phyloP scores from a whole-genome alignment of 2,888 invertebrate genomes.

The Hermaeophaga mercurialis region DNA sequence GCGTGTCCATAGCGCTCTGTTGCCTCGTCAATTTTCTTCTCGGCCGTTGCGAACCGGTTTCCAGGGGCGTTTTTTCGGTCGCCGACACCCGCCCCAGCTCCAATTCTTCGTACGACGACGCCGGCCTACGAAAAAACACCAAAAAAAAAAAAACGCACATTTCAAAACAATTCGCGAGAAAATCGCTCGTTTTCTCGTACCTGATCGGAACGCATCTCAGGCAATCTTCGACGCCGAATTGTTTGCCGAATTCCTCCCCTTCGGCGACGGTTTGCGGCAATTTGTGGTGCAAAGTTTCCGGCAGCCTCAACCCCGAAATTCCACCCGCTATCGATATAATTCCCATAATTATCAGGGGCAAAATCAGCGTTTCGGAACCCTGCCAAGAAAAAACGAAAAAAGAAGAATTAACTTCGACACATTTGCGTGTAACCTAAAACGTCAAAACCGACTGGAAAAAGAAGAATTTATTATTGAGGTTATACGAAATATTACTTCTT shows the following conservation, averaged over 20 bases:
- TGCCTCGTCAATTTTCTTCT: slow-evolving; percentile 73
- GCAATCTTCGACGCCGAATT: slow-evolving; percentile 79
- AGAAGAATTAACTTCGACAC: no score
- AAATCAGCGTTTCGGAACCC: slow-evolving; percentile 83
- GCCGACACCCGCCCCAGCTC: slow-evolving; percentile 63
- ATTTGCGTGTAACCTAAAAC: no score
- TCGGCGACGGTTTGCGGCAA: slow-evolving; percentile 87
- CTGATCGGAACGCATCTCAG: slow-evolving; percentile 71
- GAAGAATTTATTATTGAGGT: no score
- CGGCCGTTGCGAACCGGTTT: slow-evolving; percentile 43
- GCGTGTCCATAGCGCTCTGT: slow-evolving; percentile 81
- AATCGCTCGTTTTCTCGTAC: slow-evolving; percentile 58
- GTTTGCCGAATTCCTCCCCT: slow-evolving; percentile 84
- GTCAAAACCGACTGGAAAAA: no score
- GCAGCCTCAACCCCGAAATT: slow-evolving; percentile 76
- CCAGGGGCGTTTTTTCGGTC: slow-evolving; percentile 59
- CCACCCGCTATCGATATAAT: slow-evolving; percentile 81
- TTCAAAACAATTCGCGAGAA: no score
- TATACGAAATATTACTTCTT: no score
- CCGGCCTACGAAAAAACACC: slow-evolving; percentile 37
- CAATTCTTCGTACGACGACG: slow-evolving; percentile 76
- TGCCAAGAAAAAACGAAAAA: no score
- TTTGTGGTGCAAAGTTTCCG: slow-evolving; percentile 83
- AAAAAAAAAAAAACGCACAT: not conserved
- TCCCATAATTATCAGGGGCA: slow-evolving; percentile 86